A percentile compares a stretch with the other conserved stretches of the same genome.
Conservation (phyloP, 2,888 invertebrate genomes). For the Agrenia bidenticulata region DNA sequence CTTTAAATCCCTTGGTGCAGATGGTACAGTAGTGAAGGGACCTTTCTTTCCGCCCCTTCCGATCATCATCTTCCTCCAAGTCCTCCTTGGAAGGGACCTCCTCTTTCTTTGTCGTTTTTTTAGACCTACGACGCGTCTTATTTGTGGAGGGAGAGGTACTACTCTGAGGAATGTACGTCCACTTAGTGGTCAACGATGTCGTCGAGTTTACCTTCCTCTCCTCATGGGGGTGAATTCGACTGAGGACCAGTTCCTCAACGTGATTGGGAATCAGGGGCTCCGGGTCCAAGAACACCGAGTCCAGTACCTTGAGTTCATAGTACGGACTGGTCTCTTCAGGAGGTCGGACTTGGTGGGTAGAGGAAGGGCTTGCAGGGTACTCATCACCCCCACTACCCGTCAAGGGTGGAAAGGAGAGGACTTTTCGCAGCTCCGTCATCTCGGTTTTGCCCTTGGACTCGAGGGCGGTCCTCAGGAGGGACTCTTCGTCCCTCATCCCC, state of each 20-base stretch:
- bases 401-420: conserved; percentile 50
- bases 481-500: conserved; percentile 42
- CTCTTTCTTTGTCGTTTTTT: conserved; percentile 32
- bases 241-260: conserved; percentile 52
- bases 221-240: conserved; percentile 45
- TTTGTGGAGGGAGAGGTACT: conserved; percentile 7
- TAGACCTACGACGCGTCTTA: conserved; percentile 43
- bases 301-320: conserved; percentile 51
- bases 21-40: conserved; percentile 89
- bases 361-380: neutral
- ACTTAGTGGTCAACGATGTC: conserved; percentile 52
- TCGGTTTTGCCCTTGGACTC: conserved; percentile 45
- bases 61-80: conserved; percentile 24
- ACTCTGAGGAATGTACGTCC: conserved; percentile 43
- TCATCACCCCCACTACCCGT: neutral
- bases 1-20: conserved; percentile 90
- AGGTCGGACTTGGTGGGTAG: neutral
- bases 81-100: conserved; percentile 23
- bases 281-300: conserved; percentile 42
- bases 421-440: conserved; percentile 51
- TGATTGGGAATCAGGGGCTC: conserved; percentile 52
- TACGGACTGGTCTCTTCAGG: conserved; percentile 26
- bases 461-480: conserved; percentile 48
- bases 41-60: conserved; percentile 68
- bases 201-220: conserved; percentile 38